Percentiles rank a stretch among this genome's conserved stretches.
phyloP scores from a whole-genome alignment of 1,140 invertebrate genomes.

The Chelonus insularis region DNA sequence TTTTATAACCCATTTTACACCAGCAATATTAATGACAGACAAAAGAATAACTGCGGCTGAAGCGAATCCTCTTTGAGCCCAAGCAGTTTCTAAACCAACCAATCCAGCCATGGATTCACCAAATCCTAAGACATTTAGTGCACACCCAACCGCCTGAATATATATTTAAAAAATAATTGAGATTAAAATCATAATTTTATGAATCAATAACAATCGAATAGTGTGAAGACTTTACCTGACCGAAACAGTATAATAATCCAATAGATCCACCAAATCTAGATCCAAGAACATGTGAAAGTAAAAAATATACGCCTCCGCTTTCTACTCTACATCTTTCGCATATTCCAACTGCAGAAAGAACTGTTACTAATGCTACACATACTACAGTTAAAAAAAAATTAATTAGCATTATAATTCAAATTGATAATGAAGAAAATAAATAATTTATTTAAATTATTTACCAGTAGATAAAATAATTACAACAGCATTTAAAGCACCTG shows the following conservation, averaged over 20 bases:
- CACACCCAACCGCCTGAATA: conserved; percentile 88
- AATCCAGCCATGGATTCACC: conserved; percentile 91
- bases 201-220: conserved; percentile 4
- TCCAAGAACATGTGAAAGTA: conserved; percentile 91
- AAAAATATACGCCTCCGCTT: conserved; percentile 94
- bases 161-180: conserved; percentile 20
- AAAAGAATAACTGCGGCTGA: conserved; percentile 79
- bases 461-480: conserved; percentile 86
- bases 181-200: conserved; percentile 16
- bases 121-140: conserved; percentile 90
- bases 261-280: conserved; percentile 89
- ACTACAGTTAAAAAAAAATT: conserved; percentile 69
- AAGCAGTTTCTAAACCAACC: conserved; percentile 72
- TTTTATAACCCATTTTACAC: conserved; percentile 92
- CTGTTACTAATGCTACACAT: conserved; percentile 86
- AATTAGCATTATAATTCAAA: conserved; percentile 22
- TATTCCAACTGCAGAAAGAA: conserved; percentile 92
- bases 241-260: conserved; percentile 93
- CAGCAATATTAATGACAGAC: conserved; percentile 86
- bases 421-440: conserved; percentile 15
- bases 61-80: conserved; percentile 80
- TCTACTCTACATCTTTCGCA: conserved; percentile 92
- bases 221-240: conserved; percentile 86
- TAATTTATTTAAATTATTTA: conserved; percentile 45
- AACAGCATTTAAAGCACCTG: conserved; percentile 85